Conservation (phyloP, 2,113 vertebrate species). For the Mesitornis unicolor region DNA sequence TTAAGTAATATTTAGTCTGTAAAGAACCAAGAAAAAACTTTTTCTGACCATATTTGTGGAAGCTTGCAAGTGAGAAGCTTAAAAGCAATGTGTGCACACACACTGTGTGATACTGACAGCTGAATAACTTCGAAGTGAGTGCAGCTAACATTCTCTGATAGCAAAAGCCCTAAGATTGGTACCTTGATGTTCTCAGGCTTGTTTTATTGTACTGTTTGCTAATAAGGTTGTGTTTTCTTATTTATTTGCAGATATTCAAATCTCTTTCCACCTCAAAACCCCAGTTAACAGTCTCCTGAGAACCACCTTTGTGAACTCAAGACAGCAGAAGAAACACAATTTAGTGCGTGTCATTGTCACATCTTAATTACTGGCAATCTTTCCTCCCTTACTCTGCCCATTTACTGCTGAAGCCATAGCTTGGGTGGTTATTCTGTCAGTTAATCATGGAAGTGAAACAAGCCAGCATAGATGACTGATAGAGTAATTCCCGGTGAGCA, state of each 20-base stretch:
- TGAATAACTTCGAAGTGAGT: neutral
- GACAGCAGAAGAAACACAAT: neutral
- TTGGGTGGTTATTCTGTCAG: no score
- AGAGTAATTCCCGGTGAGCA: neutral
- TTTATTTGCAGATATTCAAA: neutral
- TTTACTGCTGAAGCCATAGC: neutral
- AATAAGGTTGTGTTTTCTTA: neutral
- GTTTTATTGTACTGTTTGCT: neutral
- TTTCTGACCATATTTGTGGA: neutral
- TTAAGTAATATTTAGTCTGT: neutral
- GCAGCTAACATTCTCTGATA: neutral
- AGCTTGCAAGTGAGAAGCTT: neutral
- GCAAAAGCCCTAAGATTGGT: neutral
- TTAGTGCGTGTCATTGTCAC: fast-evolving
- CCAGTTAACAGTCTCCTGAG: neutral
- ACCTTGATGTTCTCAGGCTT: neutral
- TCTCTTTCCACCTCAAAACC: neutral
- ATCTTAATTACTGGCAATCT: neutral
- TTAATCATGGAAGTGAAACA: neutral
- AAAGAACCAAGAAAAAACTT: neutral
- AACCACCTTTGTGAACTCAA: neutral
- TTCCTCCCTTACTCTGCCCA: no score
- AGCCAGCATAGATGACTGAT: fast-evolving
- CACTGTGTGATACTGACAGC: neutral
- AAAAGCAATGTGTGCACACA: neutral